phyloP scores from a whole-genome alignment of 2,113 vertebrate species.

The Psephotus haematonotus region DNA sequence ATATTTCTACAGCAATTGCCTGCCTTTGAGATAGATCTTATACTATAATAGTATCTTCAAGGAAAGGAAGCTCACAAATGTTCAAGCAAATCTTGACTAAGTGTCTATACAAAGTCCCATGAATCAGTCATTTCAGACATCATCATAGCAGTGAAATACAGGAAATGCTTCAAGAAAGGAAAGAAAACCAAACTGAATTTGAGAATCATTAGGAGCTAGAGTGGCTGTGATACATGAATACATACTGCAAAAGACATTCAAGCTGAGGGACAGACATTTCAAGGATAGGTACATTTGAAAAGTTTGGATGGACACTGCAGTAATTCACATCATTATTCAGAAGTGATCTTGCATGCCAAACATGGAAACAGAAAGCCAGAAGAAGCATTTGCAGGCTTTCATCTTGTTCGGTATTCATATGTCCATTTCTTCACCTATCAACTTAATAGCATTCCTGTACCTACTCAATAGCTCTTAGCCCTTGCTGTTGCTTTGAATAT shows the following conservation, averaged over 20 bases:
- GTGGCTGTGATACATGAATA: not conserved
- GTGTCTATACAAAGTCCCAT: not conserved
- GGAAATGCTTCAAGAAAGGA: not conserved
- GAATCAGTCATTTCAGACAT: not conserved
- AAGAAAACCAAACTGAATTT: not conserved
- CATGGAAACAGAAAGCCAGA: not conserved
- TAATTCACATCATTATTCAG: not conserved
- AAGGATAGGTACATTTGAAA: not conserved
- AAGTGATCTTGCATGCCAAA: accelerated
- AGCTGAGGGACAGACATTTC: not conserved
- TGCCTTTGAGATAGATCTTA: not conserved
- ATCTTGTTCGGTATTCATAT: not conserved
- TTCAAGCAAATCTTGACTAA: not conserved
- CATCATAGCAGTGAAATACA: not conserved
- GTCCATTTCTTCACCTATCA: not conserved
- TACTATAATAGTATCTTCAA: not conserved
- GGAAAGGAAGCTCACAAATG: not conserved
- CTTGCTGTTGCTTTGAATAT: not conserved
- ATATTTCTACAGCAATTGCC: not conserved
- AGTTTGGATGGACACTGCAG: not conserved
- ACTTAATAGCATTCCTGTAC: no score
- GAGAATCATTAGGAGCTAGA: not conserved
- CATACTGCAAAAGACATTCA: not conserved
- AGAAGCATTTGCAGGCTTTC: not conserved
- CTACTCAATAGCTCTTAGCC: not conserved